Evolutionary conservation across 2,888 invertebrate species (phyloP).

Genomic region (Hirudinaria manillensis): DNA sequence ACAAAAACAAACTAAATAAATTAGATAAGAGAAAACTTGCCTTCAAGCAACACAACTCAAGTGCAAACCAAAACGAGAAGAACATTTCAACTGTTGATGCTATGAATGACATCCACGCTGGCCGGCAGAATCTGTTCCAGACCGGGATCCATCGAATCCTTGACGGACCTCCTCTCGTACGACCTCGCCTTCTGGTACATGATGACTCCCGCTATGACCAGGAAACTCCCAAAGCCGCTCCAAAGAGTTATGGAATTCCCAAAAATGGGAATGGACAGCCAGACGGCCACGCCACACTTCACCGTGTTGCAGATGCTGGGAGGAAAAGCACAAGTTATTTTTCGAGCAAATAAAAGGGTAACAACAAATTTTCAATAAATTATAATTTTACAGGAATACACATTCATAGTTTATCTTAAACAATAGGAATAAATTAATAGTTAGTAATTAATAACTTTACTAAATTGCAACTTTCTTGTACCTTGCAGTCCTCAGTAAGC

Average conservation of each 20-base stretch:
- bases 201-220: constrained; percentile 68
- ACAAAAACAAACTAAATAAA: too few relatives aligned
- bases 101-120: too few relatives aligned
- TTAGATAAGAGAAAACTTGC: too few relatives aligned
- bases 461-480: background rate
- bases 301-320: constrained; percentile 72
- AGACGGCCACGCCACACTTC: constrained; percentile 71
- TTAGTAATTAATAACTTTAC: background rate
- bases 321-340: background rate
- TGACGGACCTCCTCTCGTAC: constrained; percentile 40
- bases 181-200: constrained; percentile 68
- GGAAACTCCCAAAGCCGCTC: constrained; percentile 67
- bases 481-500: background rate
- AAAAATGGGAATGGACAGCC: constrained; percentile 70
- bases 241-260: constrained; percentile 69
- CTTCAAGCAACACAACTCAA: too few relatives aligned
- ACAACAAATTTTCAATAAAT: background rate
- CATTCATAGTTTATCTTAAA: background rate
- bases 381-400: background rate
- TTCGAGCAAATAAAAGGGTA: background rate
- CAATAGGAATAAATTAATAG: background rate
- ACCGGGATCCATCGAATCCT: background rate
- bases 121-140: background rate
- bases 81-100: too few relatives aligned
- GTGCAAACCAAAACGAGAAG: too few relatives aligned